Evolutionary conservation across 2,113 vertebrate species (phyloP), one percentile per base, ranked within the genome.

Genomic region (Misgurnus mizolepis): DNA sequence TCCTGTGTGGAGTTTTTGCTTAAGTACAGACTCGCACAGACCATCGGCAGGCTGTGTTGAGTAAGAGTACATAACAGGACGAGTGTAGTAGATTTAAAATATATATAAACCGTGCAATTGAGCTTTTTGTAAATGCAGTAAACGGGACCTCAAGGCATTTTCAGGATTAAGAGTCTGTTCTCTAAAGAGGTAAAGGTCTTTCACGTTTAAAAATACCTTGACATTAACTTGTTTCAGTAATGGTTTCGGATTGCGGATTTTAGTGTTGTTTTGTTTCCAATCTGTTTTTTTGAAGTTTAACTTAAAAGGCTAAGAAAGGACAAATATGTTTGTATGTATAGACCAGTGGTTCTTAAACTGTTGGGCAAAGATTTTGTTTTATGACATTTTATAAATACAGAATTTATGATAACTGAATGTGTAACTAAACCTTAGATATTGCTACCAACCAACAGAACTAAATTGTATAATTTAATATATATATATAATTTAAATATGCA

Each of bases 1-100:
- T 84, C 80, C 83, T 85, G 76, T 56, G 49, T 79, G 65, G 65
- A 76, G 12, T 78, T 61, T 69, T 55, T 78, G 56, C 64, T 45
- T 73, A 7, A 74, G 49, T 41, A 43, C 27, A 34, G 27, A 34
- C 27, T 34, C 27, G 3, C 27, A 34, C 27, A 34, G 27, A 34
- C 27, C 27, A 34, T 34, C 27, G 27, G 39, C 70, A 58, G 72
- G 53, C 70, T 45, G n/a, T 45, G 62, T 22, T 41, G 53, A 70
- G 41, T 15, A 1, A 47, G 12, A 45, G 10, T 60, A 55, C 66
- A 27, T 41, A 22, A 53, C 41, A 69, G n/a, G 5, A 62, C 66
- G 50, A 53, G 12, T 12, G 2, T 53, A 53, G 12, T 53, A 53
- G 50, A 53, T 53, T 15, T 15, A 53, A 15, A 53, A 70, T n/a